These are phyloP conservation scores for Herpetotheres cachinnans DNA, from an alignment of 2,113 vertebrate species.

Conservation along the genomic window DNA sequence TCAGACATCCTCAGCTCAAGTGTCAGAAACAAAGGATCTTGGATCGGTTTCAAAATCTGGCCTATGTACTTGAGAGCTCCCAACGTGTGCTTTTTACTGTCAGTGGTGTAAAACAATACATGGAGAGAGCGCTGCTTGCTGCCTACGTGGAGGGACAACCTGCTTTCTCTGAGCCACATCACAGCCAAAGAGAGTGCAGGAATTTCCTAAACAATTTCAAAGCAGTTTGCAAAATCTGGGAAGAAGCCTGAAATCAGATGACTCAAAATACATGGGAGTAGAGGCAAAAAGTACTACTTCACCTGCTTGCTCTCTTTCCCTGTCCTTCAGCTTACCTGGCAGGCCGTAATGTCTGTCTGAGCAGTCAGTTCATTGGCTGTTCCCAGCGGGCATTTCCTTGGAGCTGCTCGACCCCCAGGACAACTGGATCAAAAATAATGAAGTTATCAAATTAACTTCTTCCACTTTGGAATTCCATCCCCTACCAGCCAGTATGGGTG, in stretches of 20 bases:
- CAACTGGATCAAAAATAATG: conserved; percentile 64
- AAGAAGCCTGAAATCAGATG: background rate
- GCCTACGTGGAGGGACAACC: background rate
- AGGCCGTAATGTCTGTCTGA: conserved; percentile 66
- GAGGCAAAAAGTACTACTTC: background rate
- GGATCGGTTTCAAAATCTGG: background rate
- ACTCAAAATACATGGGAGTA: fast-evolving
- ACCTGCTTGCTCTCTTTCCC: background rate
- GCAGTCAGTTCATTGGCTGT: conserved; percentile 75
- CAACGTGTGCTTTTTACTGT: background rate
- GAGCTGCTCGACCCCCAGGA: conserved; percentile 70
- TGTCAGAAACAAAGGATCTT: background rate
- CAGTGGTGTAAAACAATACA: background rate
- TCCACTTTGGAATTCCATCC: background rate
- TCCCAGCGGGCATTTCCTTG: conserved; percentile 71
- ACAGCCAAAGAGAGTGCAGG: background rate
- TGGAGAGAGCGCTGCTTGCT: background rate
- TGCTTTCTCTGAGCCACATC: background rate
- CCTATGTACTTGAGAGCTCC: background rate
- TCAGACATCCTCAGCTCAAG: background rate
- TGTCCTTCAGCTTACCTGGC: conserved; percentile 71
- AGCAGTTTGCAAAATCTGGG: background rate
- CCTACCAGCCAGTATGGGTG: fast-evolving
- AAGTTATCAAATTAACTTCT: background rate
- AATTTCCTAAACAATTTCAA: background rate